Base-by-base conservation (phyloP, 1,140 invertebrate genomes). In the Trachymyrmex septentrionalis region DNA sequence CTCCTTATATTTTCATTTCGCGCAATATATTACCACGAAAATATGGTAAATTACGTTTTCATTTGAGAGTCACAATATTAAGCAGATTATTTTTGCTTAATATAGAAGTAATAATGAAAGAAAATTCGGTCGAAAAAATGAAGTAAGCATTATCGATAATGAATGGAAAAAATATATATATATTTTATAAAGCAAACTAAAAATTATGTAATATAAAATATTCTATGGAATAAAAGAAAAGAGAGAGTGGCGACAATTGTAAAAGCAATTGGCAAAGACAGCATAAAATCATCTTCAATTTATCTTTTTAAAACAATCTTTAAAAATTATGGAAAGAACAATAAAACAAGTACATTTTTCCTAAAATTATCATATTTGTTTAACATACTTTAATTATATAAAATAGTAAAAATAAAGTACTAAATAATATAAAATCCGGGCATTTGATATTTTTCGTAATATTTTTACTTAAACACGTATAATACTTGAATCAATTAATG, bases 61-160 rank as follows among this genome's bases (percentile, higher is more conserved):
- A 21, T 48, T 44, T 12, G 44, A 53, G n/a, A 55, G 30, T 30
- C 50, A 57, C 34, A 10, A 71, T 30, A 21, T 71, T 81, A 81
- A 81, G 30, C 64, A 21, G 48, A 81, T 81, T 69, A 81, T 38
- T 71, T 69, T 69, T 81, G 38, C 21, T 81, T 71, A 71, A 71
- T 55, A 63, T n/a, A n/a, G 14, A 81, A 71, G 48, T 71, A 38
- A 69, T 53, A 19, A 67, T 27, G 48, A 67, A 38, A 9, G 4
- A 69, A 44, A 30, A 50, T 4, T 66, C 19, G 3, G 12, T n/a
- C 21, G 21, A 21, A 77, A 64, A 21, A 66, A 78, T 78, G 3
- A 1, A 64, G 48, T 44, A 38, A 27, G 14, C 21, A 44, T 30
- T 48, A 48, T 48, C 38, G 7, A 48, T 63, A 66, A 14, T n/a